Percentiles rank a stretch among this genome's conserved stretches.
Evolutionary conservation across 1,140 invertebrate species (phyloP).

Genomic region (Euura lappo): DNA sequence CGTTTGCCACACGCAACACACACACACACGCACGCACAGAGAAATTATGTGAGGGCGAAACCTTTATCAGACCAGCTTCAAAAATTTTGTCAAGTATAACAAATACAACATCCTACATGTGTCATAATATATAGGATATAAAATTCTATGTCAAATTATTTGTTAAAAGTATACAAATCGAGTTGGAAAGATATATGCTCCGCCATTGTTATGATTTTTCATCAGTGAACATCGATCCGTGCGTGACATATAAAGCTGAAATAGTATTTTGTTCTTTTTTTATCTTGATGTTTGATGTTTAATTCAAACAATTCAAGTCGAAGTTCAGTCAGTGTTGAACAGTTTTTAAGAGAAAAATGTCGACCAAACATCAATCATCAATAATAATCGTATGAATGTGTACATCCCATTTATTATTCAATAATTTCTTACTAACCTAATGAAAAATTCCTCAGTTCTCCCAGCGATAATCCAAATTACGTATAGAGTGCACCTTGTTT

Average conservation of each 20-base stretch:
- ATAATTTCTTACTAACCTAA: constrained; percentile 12
- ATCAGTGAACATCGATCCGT: constrained; percentile 9
- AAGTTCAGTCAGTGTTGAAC: no score
- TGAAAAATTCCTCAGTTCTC: constrained; percentile 8
- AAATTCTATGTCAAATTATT: neutral
- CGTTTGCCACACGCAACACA: neutral
- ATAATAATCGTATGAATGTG: no score
- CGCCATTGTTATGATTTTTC: constrained; percentile 13
- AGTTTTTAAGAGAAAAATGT: no score
- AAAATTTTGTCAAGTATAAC: neutral
- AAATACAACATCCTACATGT: no score
- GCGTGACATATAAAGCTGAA: constrained; percentile 11
- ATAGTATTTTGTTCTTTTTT: neutral
- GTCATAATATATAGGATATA: neutral
- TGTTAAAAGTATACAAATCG: constrained; percentile 10
- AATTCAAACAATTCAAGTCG: no score
- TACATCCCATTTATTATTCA: neutral
- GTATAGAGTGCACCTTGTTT: neutral
- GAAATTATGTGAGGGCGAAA: neutral
- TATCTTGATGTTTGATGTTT: neutral
- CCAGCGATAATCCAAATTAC: constrained; percentile 13
- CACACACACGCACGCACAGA: neutral
- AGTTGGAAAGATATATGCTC: constrained; percentile 31
- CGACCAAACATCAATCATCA: no score
- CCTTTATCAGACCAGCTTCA: constrained; percentile 1